Conservation (phyloP, 2,113 vertebrate species). For the Vulpes ferrilata region DNA sequence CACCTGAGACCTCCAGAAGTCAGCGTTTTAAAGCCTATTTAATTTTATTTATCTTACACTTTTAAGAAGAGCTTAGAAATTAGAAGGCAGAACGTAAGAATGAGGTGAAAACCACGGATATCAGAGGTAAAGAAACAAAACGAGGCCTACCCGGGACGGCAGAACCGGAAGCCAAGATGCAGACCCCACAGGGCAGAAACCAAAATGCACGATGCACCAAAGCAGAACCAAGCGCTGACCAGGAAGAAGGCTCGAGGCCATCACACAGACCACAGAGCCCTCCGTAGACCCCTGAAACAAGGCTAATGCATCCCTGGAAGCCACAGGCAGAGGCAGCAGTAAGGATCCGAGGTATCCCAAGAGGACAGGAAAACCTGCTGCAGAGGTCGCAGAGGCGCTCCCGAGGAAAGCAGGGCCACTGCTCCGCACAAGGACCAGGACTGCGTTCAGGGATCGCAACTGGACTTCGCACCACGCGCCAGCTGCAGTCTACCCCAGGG, state of each 20-base stretch:
- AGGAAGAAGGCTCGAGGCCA: too few species aligned
- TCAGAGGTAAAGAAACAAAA: not conserved
- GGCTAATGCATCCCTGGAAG: not conserved
- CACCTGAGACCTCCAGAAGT: not conserved
- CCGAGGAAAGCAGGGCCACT: not conserved
- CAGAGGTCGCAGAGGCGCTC: not conserved
- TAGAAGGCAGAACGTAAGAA: too few species aligned
- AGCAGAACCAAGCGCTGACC: not conserved
- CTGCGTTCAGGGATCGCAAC: not conserved
- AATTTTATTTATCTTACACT: not conserved
- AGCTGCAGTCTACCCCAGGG: not conserved
- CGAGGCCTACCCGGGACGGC: not conserved
- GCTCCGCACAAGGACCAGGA: not conserved
- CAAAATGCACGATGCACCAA: too few species aligned
- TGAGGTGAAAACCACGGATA: not conserved
- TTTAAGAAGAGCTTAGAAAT: not conserved
- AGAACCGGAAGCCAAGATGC: rapidly evolving
- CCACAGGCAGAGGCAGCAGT: not conserved
- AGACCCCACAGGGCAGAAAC: not conserved
- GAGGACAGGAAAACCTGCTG: not conserved
- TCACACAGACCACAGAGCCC: not conserved
- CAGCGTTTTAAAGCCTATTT: not conserved
- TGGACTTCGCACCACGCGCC: not conserved
- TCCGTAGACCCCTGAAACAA: not conserved
- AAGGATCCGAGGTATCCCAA: not conserved